Conservation (phyloP, 2,113 vertebrate species). For the Plotosus lineatus region DNA sequence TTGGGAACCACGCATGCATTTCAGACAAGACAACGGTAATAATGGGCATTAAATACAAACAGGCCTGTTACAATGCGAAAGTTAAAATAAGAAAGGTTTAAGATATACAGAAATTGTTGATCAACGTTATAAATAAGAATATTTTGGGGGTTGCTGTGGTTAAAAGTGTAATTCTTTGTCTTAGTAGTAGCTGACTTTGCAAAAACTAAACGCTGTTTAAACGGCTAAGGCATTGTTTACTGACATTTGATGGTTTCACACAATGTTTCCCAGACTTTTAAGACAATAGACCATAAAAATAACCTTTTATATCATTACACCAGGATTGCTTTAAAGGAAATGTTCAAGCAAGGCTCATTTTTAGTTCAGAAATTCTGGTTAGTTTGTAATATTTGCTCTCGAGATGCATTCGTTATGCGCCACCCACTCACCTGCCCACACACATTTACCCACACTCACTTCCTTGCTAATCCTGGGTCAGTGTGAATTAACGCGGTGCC, state of each 20-base stretch:
- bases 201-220: background rate
- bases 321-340: slow-evolving; percentile 4
- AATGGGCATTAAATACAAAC: background rate
- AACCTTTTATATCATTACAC: background rate
- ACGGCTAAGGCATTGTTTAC: background rate
- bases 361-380: slow-evolving; percentile 32
- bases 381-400: slow-evolving; percentile 41
- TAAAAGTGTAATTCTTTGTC: slow-evolving; percentile 9
- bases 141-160: background rate
- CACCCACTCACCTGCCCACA: slow-evolving; percentile 49
- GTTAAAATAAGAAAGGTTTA: background rate
- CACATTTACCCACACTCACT: slow-evolving; percentile 68
- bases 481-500: slow-evolving; percentile 63
- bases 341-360: background rate
- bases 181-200: background rate
- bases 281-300: slow-evolving; percentile 22
- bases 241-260: background rate
- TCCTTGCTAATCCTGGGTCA: slow-evolving; percentile 68
- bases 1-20: background rate
- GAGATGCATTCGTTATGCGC: slow-evolving; percentile 40
- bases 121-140: background rate
- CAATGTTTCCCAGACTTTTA: background rate
- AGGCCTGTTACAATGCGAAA: background rate
- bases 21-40: slow-evolving; percentile 1
- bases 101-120: background rate